Evolutionary conservation across 2,113 vertebrate genomes (phyloP).

Genomic region (Psittacara wagleri): DNA sequence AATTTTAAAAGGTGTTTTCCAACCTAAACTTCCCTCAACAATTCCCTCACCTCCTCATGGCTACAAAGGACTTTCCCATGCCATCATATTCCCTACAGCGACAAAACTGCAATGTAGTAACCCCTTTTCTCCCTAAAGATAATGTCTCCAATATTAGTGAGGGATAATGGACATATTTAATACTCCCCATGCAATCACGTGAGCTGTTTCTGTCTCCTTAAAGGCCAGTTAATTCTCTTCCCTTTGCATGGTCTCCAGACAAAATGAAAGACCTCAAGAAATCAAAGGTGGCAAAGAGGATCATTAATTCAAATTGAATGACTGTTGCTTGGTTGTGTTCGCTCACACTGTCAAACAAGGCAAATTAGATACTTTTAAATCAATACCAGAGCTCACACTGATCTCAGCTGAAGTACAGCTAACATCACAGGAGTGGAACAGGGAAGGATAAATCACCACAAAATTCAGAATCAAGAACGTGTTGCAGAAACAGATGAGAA

Average conservation of each 20-base stretch:
- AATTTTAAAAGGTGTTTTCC: neutral
- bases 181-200: neutral
- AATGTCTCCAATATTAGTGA: neutral
- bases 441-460: neutral
- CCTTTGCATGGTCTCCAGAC: neutral
- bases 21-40: neutral
- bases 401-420: neutral
- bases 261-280: neutral
- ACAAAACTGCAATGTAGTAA: neutral
- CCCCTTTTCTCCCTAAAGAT: neutral
- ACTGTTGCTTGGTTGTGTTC: neutral
- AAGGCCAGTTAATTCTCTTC: neutral
- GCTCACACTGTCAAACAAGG: neutral
- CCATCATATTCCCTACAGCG: neutral
- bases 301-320: neutral
- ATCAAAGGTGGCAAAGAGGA: neutral
- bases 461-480: neutral
- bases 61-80: neutral
- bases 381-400: neutral
- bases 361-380: neutral
- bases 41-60: neutral
- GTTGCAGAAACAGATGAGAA: neutral
- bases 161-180: neutral
- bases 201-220: neutral
- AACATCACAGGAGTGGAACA: neutral